A percentile compares a stretch with the other conserved stretches of the same genome.
Evolutionary conservation across 2,113 vertebrate species (phyloP).

Genomic region (Enhydra lutris): DNA sequence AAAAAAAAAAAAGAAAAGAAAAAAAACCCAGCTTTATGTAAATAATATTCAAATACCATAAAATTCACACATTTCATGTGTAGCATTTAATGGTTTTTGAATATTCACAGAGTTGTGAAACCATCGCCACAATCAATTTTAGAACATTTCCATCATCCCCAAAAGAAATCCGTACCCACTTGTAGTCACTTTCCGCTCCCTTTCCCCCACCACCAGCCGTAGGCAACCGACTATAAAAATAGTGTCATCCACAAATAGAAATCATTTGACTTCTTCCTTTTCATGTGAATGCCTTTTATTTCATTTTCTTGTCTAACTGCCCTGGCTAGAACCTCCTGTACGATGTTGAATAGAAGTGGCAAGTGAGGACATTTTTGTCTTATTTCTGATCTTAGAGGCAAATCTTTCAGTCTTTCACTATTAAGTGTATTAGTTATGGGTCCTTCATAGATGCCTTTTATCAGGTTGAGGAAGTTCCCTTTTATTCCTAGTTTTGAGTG

Average conservation of each 20-base stretch:
- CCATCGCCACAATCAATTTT: not conserved
- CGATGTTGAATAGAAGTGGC: not conserved
- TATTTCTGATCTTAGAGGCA: not conserved
- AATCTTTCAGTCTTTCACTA: not conserved
- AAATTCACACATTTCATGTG: not conserved
- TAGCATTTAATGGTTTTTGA: not conserved
- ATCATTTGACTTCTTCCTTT: not conserved
- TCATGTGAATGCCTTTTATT: not conserved
- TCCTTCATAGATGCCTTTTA: not conserved
- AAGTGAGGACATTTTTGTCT: not conserved
- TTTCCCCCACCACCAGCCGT: not conserved
- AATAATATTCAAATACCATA: not conserved
- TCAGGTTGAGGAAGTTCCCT: not conserved
- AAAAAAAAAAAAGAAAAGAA: not conserved
- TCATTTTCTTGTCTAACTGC: not conserved
- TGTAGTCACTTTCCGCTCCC: not conserved
- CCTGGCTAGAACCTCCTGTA: not conserved
- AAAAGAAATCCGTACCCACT: not conserved
- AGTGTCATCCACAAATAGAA: not conserved
- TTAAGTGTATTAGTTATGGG: not conserved
- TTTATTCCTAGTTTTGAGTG: not conserved
- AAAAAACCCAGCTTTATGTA: not conserved
- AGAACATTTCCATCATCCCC: not conserved
- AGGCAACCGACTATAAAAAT: not conserved
- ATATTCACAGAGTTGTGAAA: not conserved